Evolutionary conservation across 2,888 invertebrate genomes (phyloP).

Genomic region (Agrotis segetum): DNA sequence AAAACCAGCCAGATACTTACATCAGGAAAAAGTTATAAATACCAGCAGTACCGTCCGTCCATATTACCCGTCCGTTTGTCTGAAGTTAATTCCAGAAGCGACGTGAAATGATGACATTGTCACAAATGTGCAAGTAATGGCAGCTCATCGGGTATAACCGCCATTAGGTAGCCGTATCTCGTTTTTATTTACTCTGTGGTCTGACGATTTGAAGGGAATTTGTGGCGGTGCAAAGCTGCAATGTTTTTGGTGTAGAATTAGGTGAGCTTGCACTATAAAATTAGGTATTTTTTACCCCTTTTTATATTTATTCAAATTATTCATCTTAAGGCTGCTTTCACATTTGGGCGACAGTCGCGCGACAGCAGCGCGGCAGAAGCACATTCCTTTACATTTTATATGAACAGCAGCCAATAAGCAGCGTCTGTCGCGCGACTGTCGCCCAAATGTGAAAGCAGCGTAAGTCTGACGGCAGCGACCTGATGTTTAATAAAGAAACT

Average conservation of each 20-base stretch:
- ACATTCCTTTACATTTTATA: no score
- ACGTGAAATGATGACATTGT: slow-evolving; percentile 58
- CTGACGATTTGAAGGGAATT: slow-evolving; percentile 21
- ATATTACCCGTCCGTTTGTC: slow-evolving; percentile 22
- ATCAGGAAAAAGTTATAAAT: slow-evolving; percentile 26
- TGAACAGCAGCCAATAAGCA: no score
- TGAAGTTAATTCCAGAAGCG: slow-evolving; percentile 34
- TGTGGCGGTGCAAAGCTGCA: slow-evolving; percentile 5
- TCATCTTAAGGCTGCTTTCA: no score
- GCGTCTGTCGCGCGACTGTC: no score
- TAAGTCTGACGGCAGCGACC: no score
- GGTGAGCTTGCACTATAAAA: background rate
- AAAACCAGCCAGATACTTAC: background rate
- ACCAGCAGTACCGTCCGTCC: slow-evolving; percentile 23
- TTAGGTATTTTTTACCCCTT: background rate
- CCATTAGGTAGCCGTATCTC: slow-evolving; percentile 39
- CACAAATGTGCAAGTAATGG: slow-evolving; percentile 55
- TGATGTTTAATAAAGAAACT: no score
- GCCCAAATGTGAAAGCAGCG: no score
- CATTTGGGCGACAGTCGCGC: no score
- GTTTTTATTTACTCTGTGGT: slow-evolving; percentile 21
- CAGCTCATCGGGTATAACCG: slow-evolving; percentile 48
- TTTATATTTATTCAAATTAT: background rate
- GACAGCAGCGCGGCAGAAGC: no score
- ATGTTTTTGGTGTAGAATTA: slow-evolving; percentile 12